Evolutionary conservation across 2,888 invertebrate genomes (phyloP), one percentile per base, ranked within the genome.

Genomic region (Mimumesa dahlbomi): DNA sequence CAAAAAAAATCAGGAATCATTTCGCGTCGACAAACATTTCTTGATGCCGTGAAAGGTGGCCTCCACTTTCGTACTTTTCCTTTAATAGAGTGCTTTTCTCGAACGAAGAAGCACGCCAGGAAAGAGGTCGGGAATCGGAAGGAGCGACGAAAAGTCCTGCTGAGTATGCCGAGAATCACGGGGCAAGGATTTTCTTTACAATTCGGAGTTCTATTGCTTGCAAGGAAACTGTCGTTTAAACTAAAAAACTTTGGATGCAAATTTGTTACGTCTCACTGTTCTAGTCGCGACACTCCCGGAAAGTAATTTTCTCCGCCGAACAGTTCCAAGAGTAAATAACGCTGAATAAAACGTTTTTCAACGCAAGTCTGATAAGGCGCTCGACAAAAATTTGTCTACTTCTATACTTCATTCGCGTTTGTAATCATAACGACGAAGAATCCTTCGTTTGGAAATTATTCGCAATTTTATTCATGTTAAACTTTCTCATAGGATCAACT

Each of bases 161-260:
- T 7, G 14, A 38, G 43, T 52, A 53, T 59, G 31, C 14, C 29
- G 36, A 16, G 29, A 49, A 50, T 56, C 34, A 50, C 45, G n/a
- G 59, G 34, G 38, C 53, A 59, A 62, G 45, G 58, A 50, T 59
- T 45, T 53, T 25, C 48, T 68, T 57, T 42, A 48, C 52, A 36
- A 52, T 63, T 25, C 19, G 5, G 42, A 63, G 31, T 38, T 38
- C 19, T 19, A 16, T 21, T n/a, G 18, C 29, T 11, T 11, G 6
- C 19, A 14, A 22, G 16, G 22, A 11, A 21, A 59, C 9, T 13
- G 29, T 38, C 16, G 22, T 31, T 48, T 42, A 40, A 59, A 40
- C 21, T 3, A n/a, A 34, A 52, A 42, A 29, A 48, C 31, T 42
- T 53, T 40, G 25, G 14, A 61, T 36, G 53, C 46, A 64, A 57